A percentile compares a stretch with the other conserved stretches of the same genome.
Evolutionary conservation across 2,797 vertebrate species (phyloP).

Genomic region (Miichthys miiuy): DNA sequence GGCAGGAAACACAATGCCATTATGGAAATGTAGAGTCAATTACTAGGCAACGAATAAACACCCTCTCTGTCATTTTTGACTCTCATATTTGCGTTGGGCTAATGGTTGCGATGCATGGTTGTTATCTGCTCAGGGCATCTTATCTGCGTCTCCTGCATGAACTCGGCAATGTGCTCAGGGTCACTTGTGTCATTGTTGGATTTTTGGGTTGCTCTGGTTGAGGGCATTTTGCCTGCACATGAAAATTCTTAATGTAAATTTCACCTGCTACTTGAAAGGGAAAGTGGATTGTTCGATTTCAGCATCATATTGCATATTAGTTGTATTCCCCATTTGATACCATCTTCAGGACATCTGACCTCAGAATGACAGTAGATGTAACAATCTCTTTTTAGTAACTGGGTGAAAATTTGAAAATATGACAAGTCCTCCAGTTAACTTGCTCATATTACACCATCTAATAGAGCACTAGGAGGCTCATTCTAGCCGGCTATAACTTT

Average conservation of each 20-base stretch:
- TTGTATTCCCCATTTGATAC: no score
- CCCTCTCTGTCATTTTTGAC: constrained; percentile 64
- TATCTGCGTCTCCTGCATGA: constrained; percentile 43
- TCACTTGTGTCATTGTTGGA: constrained; percentile 36
- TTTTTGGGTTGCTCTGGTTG: constrained; percentile 6
- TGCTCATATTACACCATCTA: constrained; percentile 19
- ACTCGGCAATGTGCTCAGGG: constrained; percentile 35
- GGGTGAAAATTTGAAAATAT: constrained; percentile 5
- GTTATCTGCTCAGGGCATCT: constrained; percentile 62
- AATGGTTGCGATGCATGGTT: constrained; percentile 37
- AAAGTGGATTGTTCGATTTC: constrained; percentile 5
- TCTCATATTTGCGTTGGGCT: constrained; percentile 55
- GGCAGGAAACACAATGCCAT: constrained; percentile 75
- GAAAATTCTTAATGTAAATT: constrained; percentile 24
- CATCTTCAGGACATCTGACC: background rate
- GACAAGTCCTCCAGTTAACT: constrained; percentile 1
- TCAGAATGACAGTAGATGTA: background rate
- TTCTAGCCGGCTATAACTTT: constrained; percentile 36
- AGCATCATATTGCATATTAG: no score
- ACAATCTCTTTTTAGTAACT: background rate
- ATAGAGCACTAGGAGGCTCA: constrained; percentile 39
- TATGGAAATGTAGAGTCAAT: constrained; percentile 78
- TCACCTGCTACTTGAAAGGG: background rate
- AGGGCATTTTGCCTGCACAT: constrained; percentile 31
- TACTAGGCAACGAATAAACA: constrained; percentile 69